phyloP scores from a whole-genome alignment of 35 echinoderm and acorn worm species.

The Lytechinus pictus region DNA sequence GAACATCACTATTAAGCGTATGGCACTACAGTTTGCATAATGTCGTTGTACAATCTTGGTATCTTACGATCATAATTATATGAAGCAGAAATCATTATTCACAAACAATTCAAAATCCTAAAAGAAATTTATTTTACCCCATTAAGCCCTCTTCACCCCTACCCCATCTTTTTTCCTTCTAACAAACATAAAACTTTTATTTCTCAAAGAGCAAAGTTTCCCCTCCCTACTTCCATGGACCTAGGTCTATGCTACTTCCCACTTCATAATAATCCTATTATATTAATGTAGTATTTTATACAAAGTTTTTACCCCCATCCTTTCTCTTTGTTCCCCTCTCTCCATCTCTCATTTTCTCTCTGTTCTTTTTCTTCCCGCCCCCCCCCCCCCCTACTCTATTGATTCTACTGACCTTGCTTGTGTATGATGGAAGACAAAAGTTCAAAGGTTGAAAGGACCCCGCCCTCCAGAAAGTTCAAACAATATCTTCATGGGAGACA shows the following conservation, averaged over 20 bases:
- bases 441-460: neutral
- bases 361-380: neutral
- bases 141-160: neutral
- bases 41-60: neutral
- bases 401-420: neutral
- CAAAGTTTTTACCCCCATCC: neutral
- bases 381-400: neutral
- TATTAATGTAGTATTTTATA: too few relatives aligned
- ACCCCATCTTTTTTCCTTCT: neutral
- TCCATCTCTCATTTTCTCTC: neutral
- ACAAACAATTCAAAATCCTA: neutral
- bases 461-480: neutral
- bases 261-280: too few relatives aligned
- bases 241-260: too few relatives aligned
- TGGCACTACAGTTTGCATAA: neutral
- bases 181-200: too few relatives aligned
- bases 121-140: too few relatives aligned
- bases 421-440: neutral
- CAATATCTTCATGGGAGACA: neutral
- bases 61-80: neutral
- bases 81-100: neutral
- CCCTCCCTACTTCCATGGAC: too few relatives aligned
- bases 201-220: too few relatives aligned
- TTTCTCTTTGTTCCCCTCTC: neutral
- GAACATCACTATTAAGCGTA: neutral